Evolutionary conservation across 2,113 vertebrate genomes (phyloP), one percentile per base, ranked within the genome.

Genomic region (Platysteira castanea): DNA sequence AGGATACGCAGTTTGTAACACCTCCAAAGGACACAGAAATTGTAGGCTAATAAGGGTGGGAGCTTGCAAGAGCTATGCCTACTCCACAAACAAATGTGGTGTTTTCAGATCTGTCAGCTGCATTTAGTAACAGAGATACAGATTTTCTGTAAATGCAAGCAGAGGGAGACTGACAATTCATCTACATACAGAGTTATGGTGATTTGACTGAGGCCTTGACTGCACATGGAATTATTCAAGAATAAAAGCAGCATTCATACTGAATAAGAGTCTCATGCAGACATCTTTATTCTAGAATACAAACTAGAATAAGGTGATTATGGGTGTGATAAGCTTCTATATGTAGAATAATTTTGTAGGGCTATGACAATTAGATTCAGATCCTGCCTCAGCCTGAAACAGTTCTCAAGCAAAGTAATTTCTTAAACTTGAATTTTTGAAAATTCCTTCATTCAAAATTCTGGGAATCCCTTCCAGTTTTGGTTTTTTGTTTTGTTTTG

Each of bases 181-280:
- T 94, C 76, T 56, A 46, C 68, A 39, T 63, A 78, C 22, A 75
- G 35, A 89, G 56, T 33, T 89, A 73, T 80, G 63, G n/a, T 90
- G 85, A 86, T 95, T 95, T 96, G 73, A 87, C 92, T 93, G 84
- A 93, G 87, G 81, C 64, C 60, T 89, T 87, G 76, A 78, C 80
- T 89, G 56, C 39, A 59, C 41, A 24, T 28, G 47, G 84, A 87
- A 91, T 92, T 84, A 95, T 75, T 95, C 73, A 94, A 81, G 83
- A 95, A 89, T 91, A 87, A 84, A 96, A 92, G 44, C 71, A 90
- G 41, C 21, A 69, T 90, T 87, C 77, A 89, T 84, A 90, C 22
- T 59, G 79, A 89, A 61, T 70, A 89, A 54, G 26, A n/a, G n/a
- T 53, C 64, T 92, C 10, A 0, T 79, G 69, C 65, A 91, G 65